phyloP scores from a whole-genome alignment of 1,140 invertebrate species.

The Elymnias hypermnestra region DNA sequence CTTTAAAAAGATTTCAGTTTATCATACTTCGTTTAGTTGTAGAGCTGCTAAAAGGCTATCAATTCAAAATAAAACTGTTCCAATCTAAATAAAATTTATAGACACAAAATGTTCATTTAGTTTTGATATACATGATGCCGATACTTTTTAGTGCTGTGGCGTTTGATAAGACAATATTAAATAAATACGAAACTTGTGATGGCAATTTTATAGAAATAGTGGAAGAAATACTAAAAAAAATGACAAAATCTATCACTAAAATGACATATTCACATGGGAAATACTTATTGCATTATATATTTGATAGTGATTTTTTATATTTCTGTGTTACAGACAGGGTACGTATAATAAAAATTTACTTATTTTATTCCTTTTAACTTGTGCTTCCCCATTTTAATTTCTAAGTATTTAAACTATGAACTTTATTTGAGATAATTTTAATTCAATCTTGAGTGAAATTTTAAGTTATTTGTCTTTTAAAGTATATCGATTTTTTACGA shows the following conservation, averaged over 20 bases:
- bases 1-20: not conserved
- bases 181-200: constrained; percentile 90
- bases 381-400: too few relatives aligned
- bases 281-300: constrained; percentile 93
- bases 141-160: constrained; percentile 91
- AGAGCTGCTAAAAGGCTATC: not conserved
- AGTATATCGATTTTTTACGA: too few relatives aligned
- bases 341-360: too few relatives aligned
- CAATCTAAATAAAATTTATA: constrained; percentile 7
- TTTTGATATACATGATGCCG: too few relatives aligned
- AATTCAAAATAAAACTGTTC: constrained; percentile 5
- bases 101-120: too few relatives aligned
- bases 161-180: constrained; percentile 84
- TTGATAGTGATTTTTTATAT: constrained; percentile 87
- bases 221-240: constrained; percentile 88
- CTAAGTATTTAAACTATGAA: too few relatives aligned
- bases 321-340: constrained; percentile 96
- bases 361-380: too few relatives aligned
- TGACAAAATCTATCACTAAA: constrained; percentile 86
- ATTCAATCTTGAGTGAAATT: too few relatives aligned
- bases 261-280: constrained; percentile 92
- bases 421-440: too few relatives aligned
- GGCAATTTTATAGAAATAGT: constrained; percentile 95
- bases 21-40: too few relatives aligned
- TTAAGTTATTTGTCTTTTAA: too few relatives aligned